Evolutionary conservation across 2,113 vertebrate species (phyloP).

Genomic region (Meriones unguiculatus): DNA sequence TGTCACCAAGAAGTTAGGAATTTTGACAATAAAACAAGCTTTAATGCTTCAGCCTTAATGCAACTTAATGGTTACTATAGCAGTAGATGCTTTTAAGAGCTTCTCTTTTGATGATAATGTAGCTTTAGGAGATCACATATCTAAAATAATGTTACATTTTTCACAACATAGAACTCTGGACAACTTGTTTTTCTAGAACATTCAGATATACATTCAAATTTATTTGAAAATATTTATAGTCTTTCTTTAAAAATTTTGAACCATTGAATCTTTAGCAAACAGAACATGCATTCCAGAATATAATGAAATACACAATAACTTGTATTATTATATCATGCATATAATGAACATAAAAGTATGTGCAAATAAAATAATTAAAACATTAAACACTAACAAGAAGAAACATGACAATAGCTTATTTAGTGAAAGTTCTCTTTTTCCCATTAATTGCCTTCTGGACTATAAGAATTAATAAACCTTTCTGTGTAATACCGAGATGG

Average conservation of each 20-base stretch:
- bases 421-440: not conserved
- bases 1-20: not conserved
- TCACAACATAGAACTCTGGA: not conserved
- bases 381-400: not conserved
- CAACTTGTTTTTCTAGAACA: not conserved
- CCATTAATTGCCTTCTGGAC: not conserved
- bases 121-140: not conserved
- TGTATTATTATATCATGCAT: not conserved
- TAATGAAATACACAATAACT: not conserved
- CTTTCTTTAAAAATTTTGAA: not conserved
- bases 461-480: not conserved
- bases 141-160: not conserved
- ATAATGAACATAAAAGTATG: not conserved
- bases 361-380: not conserved
- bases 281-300: not conserved
- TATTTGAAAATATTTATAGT: not conserved
- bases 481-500: not conserved
- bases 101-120: not conserved
- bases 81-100: not conserved
- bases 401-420: not conserved
- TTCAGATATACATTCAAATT: not conserved
- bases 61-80: not conserved
- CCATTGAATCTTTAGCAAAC: not conserved
- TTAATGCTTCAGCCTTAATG: not conserved
- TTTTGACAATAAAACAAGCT: not conserved